Evolutionary conservation across 2,113 vertebrate species (phyloP), one percentile per base, ranked within the genome.

Genomic region (Seriola dumerili): DNA sequence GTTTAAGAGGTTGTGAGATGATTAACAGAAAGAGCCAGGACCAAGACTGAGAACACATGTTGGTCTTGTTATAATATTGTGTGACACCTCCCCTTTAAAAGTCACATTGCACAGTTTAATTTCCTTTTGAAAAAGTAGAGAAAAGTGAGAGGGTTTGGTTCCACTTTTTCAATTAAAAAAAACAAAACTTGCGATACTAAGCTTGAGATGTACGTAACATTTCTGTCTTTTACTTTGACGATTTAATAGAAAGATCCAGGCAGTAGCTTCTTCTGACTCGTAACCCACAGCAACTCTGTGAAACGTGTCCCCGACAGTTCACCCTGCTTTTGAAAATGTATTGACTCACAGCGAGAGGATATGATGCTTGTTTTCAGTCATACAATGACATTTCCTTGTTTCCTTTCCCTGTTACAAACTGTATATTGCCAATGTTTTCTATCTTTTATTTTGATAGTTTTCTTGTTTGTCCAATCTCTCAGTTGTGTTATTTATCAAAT

Each of bases 351-450:
- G 23, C 7, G 50, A n/a, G 32, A 29, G 32, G 16, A 38, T 2
- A 16, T 11, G 9, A 44, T 2, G 3, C 32, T 63, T 68, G 40
- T 48, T 54, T 48, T 29, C 58, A 17, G 32, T 63, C 21, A 7
- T 11, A 34, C 16, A 2, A 4, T 8, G n/a, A 68, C 16, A 29
- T 70, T 48, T 57, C 61, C 17, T 25, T 8, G 5, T 34, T 11
- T 57, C 32, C 9, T 34, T 21, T 34, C 40, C 70, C 72, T 90
- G 85, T 91, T 88, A 88, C 79, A 82, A 55, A 78, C 85, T 88
- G 78, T 86, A 84, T 29, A 72, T 50, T 83, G 57, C 80, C 77
- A 34, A 58, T 72, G 14, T 90, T 87, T 72, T 81, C 40, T 16
- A 29, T 44, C 25, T 83, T 68, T 67, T 62, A 19, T 58, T 75